These are phyloP conservation scores for Dryoscopus gambensis DNA, from an alignment of 2,113 vertebrate genomes.

Conservation along the genomic window DNA sequence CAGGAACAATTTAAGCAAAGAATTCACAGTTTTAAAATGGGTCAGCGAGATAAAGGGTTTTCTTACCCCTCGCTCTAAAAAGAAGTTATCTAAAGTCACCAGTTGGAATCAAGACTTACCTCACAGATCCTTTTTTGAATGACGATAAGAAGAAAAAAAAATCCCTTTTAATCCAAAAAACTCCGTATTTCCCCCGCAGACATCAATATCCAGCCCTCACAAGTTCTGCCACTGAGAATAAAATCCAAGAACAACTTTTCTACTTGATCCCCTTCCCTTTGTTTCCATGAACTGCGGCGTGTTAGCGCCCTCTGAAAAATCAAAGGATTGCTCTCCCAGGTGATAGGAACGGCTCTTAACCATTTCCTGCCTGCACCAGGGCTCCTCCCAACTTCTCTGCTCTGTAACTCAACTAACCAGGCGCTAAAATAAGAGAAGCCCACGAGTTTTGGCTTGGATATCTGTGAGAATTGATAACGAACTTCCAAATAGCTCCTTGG, in stretches of 20 bases:
- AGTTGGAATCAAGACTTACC: not conserved
- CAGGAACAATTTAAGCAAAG: not conserved
- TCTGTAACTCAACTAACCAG: not conserved
- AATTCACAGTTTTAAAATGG: not conserved
- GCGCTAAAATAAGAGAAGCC: not conserved
- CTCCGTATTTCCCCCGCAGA: not conserved
- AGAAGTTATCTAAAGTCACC: not conserved
- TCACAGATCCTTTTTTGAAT: not conserved
- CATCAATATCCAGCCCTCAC: not conserved
- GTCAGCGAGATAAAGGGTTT: not conserved
- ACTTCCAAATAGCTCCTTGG: not conserved
- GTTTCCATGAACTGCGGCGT: constrained; percentile 51
- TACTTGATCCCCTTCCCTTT: constrained; percentile 43
- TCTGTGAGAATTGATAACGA: not conserved
- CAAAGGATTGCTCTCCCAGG: constrained; percentile 62
- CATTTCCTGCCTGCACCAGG: constrained; percentile 39
- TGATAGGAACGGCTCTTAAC: constrained; percentile 48
- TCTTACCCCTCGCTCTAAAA: not conserved
- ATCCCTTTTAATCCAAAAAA: not conserved
- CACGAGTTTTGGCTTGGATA: not conserved
- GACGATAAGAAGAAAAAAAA: not conserved
- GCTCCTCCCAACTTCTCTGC: constrained; percentile 5
- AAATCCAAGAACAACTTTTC: constrained; percentile 19
- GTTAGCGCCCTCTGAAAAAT: constrained; percentile 67
- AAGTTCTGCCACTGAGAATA: constrained; percentile 8